Evolutionary conservation across 2,113 vertebrate genomes (phyloP), one percentile per base, ranked within the genome.

Genomic region (Mesembrinibis cayennensis): DNA sequence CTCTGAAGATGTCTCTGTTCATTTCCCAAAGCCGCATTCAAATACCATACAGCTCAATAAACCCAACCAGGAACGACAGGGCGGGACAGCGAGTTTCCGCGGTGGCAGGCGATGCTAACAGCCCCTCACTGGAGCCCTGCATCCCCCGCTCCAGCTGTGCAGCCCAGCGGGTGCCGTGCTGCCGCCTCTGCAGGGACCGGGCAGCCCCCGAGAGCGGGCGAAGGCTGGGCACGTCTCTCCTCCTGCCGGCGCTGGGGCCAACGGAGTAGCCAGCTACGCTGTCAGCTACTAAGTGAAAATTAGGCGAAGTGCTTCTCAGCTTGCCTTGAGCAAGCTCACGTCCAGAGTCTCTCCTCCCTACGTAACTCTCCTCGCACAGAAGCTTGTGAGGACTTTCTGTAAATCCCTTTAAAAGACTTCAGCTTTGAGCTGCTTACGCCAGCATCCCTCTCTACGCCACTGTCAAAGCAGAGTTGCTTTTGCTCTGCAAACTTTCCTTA

Each of bases 161-260:
- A 47, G 36, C 59, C 36, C 1, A 1, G n/a, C 3, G 6, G 10
- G 45, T 25, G 27, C 26, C 2, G 1, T n/a, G 2, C 10, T 16
- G 18, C 49, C 9, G 3, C 13, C 49, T 44, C 62, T 3, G 2
- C 52, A 7, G 34, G 63, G 53, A 49, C 27, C 3, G 3, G 30
- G 45, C 55, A 11, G 15, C n/a, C n/a, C 44, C 12, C 1, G 5
- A 19, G 36, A 19, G 36, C 3, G 3, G 42, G 32, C 7, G 0
- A 34, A 21, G 53, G 44, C n/a, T 40, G 14, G 29, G 18, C 67
- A 42, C 14, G 1, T 17, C n/a, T 58, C 71, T 66, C 18, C n/a
- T 40, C 12, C 29, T 7, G 23, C n/a, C 9, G 1, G 38, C 6
- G 23, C n/a, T 7, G 1, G 38, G 6, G 29, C 30, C 2, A 1